Evolutionary conservation across 2,113 vertebrate species (phyloP).

Genomic region (Caloenas nicobarica): DNA sequence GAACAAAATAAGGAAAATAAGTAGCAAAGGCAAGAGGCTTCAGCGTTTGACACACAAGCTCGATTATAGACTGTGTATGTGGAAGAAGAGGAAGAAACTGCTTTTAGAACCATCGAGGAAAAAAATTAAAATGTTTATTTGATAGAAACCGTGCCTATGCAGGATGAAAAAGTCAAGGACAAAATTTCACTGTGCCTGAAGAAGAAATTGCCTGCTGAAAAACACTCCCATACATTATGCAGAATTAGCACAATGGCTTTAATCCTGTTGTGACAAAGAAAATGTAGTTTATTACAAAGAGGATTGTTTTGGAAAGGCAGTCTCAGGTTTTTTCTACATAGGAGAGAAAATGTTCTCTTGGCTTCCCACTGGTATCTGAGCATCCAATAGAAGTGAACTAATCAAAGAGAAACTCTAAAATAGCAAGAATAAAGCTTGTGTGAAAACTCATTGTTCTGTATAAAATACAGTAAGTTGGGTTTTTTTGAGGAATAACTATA

Average conservation of each 20-base stretch:
- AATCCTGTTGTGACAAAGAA: slow-evolving; percentile 8
- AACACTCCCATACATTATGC: not conserved
- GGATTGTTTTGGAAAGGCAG: not conserved
- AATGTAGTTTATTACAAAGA: not conserved
- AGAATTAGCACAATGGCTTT: not conserved
- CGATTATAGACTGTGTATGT: not conserved
- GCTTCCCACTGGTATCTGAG: not conserved
- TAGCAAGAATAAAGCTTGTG: not conserved
- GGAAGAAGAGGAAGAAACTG: not conserved
- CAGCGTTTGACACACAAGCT: not conserved
- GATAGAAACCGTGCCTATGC: not conserved
- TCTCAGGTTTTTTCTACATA: not conserved
- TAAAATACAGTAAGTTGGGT: not conserved
- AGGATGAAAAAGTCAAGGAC: not conserved
- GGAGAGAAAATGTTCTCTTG: not conserved
- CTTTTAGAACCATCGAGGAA: not conserved
- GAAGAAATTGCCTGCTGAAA: slow-evolving; percentile 28
- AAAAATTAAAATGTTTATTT: not conserved
- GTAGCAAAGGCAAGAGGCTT: not conserved
- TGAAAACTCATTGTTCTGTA: not conserved
- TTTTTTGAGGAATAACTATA: not conserved
- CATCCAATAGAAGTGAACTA: not conserved
- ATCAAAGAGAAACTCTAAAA: slow-evolving; percentile 2
- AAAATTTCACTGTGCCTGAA: not conserved
- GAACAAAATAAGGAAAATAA: not conserved